phyloP scores from a whole-genome alignment of 2,888 invertebrate genomes.

The Drosophila kuntzei region DNA sequence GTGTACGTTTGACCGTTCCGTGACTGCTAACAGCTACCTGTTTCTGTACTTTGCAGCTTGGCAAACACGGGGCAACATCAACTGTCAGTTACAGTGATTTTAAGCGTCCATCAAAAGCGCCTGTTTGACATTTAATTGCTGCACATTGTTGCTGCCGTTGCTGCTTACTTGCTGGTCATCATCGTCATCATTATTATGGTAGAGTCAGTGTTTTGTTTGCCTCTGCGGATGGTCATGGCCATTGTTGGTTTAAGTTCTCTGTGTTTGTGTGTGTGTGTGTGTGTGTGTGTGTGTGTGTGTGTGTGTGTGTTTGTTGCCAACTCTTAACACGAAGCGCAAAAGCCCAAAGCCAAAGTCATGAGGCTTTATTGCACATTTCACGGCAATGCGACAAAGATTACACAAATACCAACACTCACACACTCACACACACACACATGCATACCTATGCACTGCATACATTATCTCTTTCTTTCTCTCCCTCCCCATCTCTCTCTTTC shows the following conservation, averaged over 20 bases:
- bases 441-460: constrained; percentile 16
- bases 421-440: constrained; percentile 16
- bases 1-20: constrained; percentile 27
- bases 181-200: constrained; percentile 16
- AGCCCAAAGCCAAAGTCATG: constrained; percentile 65
- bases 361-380: constrained; percentile 74
- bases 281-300: constrained; percentile 15
- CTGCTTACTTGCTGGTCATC: constrained; percentile 33
- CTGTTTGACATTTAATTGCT: constrained; percentile 79
- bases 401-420: constrained; percentile 29
- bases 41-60: constrained; percentile 23
- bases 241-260: constrained; percentile 53
- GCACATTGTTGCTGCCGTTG: constrained; percentile 51
- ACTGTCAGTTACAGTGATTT: constrained; percentile 75
- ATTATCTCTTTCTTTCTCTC: not conserved
- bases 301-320: constrained; percentile 37
- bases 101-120: constrained; percentile 76
- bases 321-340: constrained; percentile 65
- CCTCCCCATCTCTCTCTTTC: not conserved
- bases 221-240: constrained; percentile 22
- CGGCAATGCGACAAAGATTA: constrained; percentile 75
- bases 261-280: constrained; percentile 8
- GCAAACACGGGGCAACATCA: constrained; percentile 36
- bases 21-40: constrained; percentile 43
- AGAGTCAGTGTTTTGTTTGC: constrained; percentile 33